A percentile compares a stretch with the other conserved stretches of the same genome.
These are phyloP conservation scores for Ctenochaetus hawaiiensis DNA, from an alignment of 2,797 vertebrate genomes.

Conservation along the genomic window DNA sequence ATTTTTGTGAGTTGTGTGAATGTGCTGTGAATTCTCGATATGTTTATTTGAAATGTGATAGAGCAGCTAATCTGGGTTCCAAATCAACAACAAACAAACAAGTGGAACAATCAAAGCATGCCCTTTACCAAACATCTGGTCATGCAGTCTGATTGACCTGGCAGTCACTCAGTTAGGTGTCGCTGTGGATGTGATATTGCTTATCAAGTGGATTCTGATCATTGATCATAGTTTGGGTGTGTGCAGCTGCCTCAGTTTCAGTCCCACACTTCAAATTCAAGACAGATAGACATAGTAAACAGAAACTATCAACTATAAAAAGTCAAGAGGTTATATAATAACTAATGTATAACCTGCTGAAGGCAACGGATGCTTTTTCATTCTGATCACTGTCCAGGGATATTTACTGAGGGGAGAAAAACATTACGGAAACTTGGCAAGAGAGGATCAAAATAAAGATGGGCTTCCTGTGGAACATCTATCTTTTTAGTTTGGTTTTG, in stretches of 20 bases:
- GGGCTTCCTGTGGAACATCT: constrained; percentile 10
- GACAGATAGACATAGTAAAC: background rate
- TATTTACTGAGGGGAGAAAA: constrained; percentile 7
- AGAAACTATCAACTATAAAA: constrained; percentile 15
- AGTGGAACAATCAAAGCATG: background rate
- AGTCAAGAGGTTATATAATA: constrained; percentile 13
- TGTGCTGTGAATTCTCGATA: background rate
- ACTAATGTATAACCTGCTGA: constrained; percentile 19
- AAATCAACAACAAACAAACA: background rate
- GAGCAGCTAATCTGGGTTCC: background rate
- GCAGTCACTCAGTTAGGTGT: background rate
- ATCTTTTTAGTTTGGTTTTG: constrained; percentile 24
- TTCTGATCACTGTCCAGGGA: constrained; percentile 19
- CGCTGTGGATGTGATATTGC: no score
- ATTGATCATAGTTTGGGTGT: background rate
- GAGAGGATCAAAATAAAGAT: constrained; percentile 21
- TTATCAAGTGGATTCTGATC: no score
- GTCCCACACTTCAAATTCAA: background rate
- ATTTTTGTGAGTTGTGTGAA: background rate
- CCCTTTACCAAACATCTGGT: background rate
- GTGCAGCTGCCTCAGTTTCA: constrained; percentile 1
- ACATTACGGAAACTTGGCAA: constrained; percentile 15
- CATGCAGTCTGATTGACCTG: constrained; percentile 6
- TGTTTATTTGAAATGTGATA: background rate
- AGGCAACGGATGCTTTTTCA: background rate